Evolutionary conservation across 2,888 invertebrate species (phyloP), one percentile per base, ranked within the genome.

Genomic region (Andrena praecox): DNA sequence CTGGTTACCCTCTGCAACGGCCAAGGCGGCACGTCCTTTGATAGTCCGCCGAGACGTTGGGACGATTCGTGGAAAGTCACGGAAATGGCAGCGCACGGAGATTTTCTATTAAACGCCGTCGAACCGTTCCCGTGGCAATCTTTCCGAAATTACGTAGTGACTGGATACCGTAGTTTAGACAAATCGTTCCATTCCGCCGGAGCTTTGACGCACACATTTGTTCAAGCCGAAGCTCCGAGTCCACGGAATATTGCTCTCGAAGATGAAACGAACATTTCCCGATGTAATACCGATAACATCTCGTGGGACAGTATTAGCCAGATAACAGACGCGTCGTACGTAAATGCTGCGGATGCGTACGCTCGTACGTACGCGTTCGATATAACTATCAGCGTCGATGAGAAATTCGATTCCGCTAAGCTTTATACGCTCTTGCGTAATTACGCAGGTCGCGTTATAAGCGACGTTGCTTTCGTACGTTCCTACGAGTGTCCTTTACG

Each of bases 51-150:
- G 29, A 94, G 95, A 87, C 92, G 92, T 10, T 95, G 94, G 94
- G 94, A 94, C 82, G 95, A 95, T 92, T 94, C 95, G 20, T 95
- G 95, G 95, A 95, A 95, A 92, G 86, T 94, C n/a, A 94, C 94
- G 78, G 95, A 95, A 90, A 95, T 95, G 95, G 95, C 95, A 71
- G 94, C 95, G 7, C 92, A 95, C 86, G 94, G 94, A 56, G 91
- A 94, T 84, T 93, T 95, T 69, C 84, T 95, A 79, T 89, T 95
- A 50, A 89, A 83, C 0, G 81, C 89, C n/a, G 91, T 94, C 10
- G 89, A 93, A 69, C 92, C 93, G 2, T 95, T 95, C 89, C 75
- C 86, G 42, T 86, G 88, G 42, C 85, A 89, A 6, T 82, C 90
- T 24, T 95, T 94, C 83, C 89, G 88, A 42, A 89, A 92, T 29